phyloP scores from a whole-genome alignment of 37 sponge, comb jelly and placozoan genomes.

The Diacarnus erythraeanus region DNA sequence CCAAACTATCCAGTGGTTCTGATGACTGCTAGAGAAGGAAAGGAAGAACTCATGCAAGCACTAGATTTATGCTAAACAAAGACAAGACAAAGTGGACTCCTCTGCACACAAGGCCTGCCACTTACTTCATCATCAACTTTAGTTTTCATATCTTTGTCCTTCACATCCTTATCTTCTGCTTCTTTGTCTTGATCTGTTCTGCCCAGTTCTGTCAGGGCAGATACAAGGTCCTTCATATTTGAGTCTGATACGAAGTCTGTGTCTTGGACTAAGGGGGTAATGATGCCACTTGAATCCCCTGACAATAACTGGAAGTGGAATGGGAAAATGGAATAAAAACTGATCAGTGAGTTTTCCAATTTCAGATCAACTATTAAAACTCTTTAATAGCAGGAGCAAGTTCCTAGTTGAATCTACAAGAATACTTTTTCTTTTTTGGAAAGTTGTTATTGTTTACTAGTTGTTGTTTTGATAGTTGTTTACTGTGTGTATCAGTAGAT shows the following conservation, averaged over 20 bases:
- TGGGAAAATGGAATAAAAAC: neutral
- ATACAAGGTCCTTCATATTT: conserved; percentile 7
- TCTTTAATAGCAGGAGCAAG: too few species aligned
- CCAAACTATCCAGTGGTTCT: neutral
- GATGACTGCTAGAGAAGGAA: neutral
- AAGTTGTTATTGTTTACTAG: too few species aligned
- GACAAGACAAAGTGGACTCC: too few species aligned
- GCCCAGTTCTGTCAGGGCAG: conserved; percentile 2
- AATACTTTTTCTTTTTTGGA: too few species aligned
- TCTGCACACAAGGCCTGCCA: too few species aligned
- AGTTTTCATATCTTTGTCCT: neutral
- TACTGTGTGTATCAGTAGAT: too few species aligned
- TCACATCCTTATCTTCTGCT: neutral
- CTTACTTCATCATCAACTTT: neutral
- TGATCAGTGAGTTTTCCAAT: too few species aligned
- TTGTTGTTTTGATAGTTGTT: too few species aligned
- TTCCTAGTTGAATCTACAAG: too few species aligned
- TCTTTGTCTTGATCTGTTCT: too few species aligned
- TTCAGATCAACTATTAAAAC: too few species aligned
- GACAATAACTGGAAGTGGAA: neutral
- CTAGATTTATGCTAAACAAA: too few species aligned
- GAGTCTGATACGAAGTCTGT: neutral
- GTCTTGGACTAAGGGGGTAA: neutral
- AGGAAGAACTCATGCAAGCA: neutral
- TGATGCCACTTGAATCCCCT: conserved; percentile 12